phyloP scores from a whole-genome alignment of 2,888 invertebrate genomes.

The Sialis fuliginosa region DNA sequence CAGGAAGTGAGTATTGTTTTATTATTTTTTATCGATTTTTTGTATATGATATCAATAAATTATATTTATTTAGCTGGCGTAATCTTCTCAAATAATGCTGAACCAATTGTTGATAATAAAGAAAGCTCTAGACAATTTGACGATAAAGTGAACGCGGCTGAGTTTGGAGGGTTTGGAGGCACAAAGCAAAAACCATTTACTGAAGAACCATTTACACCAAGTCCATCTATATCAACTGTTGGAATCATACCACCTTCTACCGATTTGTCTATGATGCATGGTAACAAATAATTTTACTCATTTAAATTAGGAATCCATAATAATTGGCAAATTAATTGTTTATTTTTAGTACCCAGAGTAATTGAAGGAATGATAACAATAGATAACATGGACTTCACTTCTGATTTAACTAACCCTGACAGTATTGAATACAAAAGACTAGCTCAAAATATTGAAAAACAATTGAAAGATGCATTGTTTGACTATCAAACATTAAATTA shows the following conservation, averaged over 20 bases:
- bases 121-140: constrained; percentile 40
- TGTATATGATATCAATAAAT: neutral
- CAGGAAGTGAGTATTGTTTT: constrained; percentile 45
- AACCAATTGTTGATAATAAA: constrained; percentile 34
- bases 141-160: constrained; percentile 32
- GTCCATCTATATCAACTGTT: constrained; percentile 20
- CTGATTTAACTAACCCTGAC: constrained; percentile 37
- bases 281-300: constrained; percentile 21
- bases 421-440: constrained; percentile 44
- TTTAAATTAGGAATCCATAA: constrained; percentile 2
- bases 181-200: constrained; percentile 5
- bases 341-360: constrained; percentile 42
- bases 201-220: constrained; percentile 18
- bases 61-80: constrained; percentile 40
- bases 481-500: constrained; percentile 30
- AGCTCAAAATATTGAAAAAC: constrained; percentile 35
- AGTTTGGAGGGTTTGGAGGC: constrained; percentile 16
- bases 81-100: constrained; percentile 44
- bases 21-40: neutral
- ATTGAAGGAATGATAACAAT: constrained; percentile 49
- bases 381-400: constrained; percentile 43
- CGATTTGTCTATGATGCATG: constrained; percentile 35
- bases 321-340: constrained; percentile 4
- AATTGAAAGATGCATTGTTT: constrained; percentile 39
- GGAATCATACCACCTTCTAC: constrained; percentile 22